A percentile compares a stretch with the other conserved stretches of the same genome.
Evolutionary conservation across 2,113 vertebrate species (phyloP).

Genomic region (Calyptomena viridis): DNA sequence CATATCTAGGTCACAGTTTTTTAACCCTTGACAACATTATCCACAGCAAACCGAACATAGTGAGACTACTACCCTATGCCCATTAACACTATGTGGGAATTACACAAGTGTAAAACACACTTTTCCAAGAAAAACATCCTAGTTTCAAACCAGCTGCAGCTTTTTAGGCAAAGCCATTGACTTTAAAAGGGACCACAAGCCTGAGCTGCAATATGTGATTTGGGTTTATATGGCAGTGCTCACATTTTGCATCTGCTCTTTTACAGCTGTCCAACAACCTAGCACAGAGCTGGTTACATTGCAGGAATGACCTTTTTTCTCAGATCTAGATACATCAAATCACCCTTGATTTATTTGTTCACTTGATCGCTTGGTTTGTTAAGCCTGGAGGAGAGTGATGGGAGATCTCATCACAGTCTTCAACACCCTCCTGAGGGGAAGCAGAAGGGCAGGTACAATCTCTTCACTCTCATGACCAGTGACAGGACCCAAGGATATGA

Average conservation of each 20-base stretch:
- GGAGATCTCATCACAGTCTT: neutral
- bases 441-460: neutral
- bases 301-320: neutral
- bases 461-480: neutral
- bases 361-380: neutral
- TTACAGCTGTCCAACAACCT: neutral
- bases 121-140: neutral
- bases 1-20: neutral
- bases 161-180: neutral
- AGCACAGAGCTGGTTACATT: accelerated
- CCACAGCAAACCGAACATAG: neutral
- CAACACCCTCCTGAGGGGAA: neutral
- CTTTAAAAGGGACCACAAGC: no score
- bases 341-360: neutral
- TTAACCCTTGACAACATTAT: neutral
- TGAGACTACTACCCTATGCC: neutral
- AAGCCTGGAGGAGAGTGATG: neutral
- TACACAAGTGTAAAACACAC: neutral
- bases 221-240: accelerated
- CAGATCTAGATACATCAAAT: neutral
- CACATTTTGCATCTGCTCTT: accelerated
- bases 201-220: accelerated
- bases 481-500: neutral
- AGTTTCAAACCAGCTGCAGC: neutral
- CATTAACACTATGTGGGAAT: neutral